Evolutionary conservation across 2,888 invertebrate genomes (phyloP), one percentile per base, ranked within the genome.

Genomic region (Melolontha melolontha): DNA sequence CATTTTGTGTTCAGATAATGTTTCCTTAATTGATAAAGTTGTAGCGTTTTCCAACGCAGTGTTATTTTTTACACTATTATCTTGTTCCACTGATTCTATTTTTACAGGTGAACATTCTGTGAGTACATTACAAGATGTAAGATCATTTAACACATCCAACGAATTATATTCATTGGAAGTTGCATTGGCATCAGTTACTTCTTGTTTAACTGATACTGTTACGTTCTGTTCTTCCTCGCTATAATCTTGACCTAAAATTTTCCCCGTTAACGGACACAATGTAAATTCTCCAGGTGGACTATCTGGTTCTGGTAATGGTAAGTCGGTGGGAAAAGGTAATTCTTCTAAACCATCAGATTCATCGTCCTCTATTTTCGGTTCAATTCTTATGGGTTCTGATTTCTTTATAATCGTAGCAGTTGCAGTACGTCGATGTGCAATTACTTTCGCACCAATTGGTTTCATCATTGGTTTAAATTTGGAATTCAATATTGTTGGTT

Each of bases 221-320:
- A 34, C 10, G 10, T 34, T 34, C 10, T 34, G 34, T 64, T 69
- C 14, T 67, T 70, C 39, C 40, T 51, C 17, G 0, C 71, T 10
- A n/a, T 69, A 66, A 27, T 66, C 64, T 39, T 64, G 57, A 5
- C 66, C 66, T 5, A 69, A n/a, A 51, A 85, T 79, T 75, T 84
- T 83, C 64, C 90, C 91, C 1, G 90, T 90, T 12, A 88, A 82
- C 0, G 91, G 91, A 77, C 93, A 93, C 72, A 94, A 84, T 51
- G 91, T 90, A 64, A 92, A 88, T 64, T 89, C 89, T 68, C 89
- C 86, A 8, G 89, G 88, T 16, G 91, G 92, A 78, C 89, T 89
- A n/a, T 86, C 86, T 0, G 88, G 87, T 71, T 84, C 84, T 11
- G 88, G 83, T 49, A 88, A 80, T 69, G 87, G 87, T 69, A 85